Conservation (phyloP, 1,140 invertebrate species). For the Kradibia gibbosae region DNA sequence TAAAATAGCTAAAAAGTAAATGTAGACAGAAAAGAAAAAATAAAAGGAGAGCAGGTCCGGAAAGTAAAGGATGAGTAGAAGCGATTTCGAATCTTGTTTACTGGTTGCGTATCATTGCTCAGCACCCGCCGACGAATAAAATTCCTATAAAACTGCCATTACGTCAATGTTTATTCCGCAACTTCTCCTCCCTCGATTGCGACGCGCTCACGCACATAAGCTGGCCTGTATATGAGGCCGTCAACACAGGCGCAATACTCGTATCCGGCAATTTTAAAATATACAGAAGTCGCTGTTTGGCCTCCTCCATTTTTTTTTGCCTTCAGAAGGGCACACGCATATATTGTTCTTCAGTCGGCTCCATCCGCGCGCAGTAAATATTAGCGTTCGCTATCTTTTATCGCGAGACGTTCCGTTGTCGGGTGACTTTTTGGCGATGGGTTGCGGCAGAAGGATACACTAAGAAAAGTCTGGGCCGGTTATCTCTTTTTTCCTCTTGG, state of each 20-base stretch:
- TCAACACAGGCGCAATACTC: neutral
- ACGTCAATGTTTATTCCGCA: slow-evolving; percentile 62
- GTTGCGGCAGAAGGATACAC: neutral
- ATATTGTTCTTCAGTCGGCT: slow-evolving; percentile 33
- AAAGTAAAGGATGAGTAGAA: slow-evolving; percentile 35
- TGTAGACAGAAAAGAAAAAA: slow-evolving; percentile 31
- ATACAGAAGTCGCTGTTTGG: slow-evolving; percentile 46
- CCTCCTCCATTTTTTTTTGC: slow-evolving; percentile 1
- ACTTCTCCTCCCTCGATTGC: slow-evolving; percentile 49
- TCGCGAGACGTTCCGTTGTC: slow-evolving; percentile 14
- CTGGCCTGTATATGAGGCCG: neutral
- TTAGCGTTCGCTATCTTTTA: slow-evolving; percentile 55
- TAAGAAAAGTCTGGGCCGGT: neutral
- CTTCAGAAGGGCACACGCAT: neutral
- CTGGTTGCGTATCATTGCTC: slow-evolving; percentile 64
- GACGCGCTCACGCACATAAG: neutral
- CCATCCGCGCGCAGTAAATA: slow-evolving; percentile 52
- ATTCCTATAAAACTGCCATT: slow-evolving; percentile 65
- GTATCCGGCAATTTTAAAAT: slow-evolving; percentile 51
- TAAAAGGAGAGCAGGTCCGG: slow-evolving; percentile 38
- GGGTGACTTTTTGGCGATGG: neutral
- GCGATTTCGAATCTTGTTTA: slow-evolving; percentile 58
- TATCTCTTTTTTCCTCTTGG: neutral
- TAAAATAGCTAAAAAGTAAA: neutral
- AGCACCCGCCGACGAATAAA: slow-evolving; percentile 58